Percentiles rank a stretch among this genome's conserved stretches.
Conservation (phyloP, 2,113 vertebrate genomes). For the Parotia lawesii region DNA sequence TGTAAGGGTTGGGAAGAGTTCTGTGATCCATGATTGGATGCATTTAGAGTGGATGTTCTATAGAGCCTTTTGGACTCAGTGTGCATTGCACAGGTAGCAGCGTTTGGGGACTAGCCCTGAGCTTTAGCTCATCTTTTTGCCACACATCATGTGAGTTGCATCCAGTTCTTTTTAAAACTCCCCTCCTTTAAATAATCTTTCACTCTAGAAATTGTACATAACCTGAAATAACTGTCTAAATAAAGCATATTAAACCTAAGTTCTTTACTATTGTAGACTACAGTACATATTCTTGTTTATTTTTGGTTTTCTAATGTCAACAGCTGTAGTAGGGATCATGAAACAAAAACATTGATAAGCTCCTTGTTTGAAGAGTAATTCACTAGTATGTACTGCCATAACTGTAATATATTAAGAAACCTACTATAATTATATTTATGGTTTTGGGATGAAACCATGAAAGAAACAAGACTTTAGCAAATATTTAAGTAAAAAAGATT, state of each 20-base stretch:
- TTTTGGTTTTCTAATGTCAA: neutral
- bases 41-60: neutral
- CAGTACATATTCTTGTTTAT: neutral
- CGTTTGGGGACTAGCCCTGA: neutral
- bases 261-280: neutral
- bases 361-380: neutral
- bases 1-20: neutral
- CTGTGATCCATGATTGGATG: neutral
- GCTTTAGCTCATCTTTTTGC: neutral
- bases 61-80: neutral
- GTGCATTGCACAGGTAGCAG: neutral
- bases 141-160: neutral
- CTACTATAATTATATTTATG: accelerated
- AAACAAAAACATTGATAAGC: neutral
- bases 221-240: neutral
- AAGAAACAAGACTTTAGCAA: neutral
- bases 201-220: neutral
- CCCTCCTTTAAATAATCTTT: neutral
- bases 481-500: neutral
- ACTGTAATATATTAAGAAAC: neutral
- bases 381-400: neutral
- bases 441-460: neutral
- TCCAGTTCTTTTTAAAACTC: neutral
- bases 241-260: neutral
- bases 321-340: neutral